A percentile compares a stretch with the other conserved stretches of the same genome.
These are phyloP conservation scores for Hoplostethus mediterraneus DNA, from an alignment of 2,797 vertebrate genomes.

Conservation along the genomic window DNA sequence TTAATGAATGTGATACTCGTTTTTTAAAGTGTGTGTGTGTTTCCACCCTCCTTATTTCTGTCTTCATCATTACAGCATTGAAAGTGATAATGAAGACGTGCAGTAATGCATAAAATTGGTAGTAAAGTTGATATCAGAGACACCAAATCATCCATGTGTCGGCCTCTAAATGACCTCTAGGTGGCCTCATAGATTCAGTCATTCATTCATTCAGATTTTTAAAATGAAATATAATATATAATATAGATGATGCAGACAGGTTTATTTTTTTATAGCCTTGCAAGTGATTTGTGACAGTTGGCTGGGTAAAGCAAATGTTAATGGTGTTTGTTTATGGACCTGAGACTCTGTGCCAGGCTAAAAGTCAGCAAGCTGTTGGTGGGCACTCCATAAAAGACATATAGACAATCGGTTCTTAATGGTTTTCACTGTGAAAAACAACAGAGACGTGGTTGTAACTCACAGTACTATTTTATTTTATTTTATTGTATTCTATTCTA, in stretches of 20 bases:
- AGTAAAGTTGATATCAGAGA: neutral
- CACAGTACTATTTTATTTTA: neutral
- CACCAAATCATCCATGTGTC: no score
- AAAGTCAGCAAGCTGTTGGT: neutral
- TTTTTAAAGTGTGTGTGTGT: neutral
- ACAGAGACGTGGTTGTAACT: neutral
- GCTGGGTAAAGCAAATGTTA: slow-evolving; percentile 3
- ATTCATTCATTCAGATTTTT: no score
- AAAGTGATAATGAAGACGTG: neutral
- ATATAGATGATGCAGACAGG: no score
- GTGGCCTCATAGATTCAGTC: no score
- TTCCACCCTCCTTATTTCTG: neutral
- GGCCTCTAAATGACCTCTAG: no score
- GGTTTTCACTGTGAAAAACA: slow-evolving; percentile 6
- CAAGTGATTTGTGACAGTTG: slow-evolving; percentile 27
- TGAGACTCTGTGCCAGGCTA: slow-evolving; percentile 12
- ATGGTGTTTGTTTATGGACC: slow-evolving; percentile 30
- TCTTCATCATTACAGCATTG: neutral
- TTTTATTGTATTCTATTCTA: neutral
- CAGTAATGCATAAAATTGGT: neutral
- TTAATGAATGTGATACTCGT: neutral
- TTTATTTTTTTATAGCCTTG: neutral
- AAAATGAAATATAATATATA: no score
- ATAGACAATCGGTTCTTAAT: slow-evolving; percentile 4
- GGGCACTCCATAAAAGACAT: slow-evolving; percentile 8